Evolutionary conservation across 2,888 invertebrate species (phyloP).

Genomic region (Tridacna crocea): DNA sequence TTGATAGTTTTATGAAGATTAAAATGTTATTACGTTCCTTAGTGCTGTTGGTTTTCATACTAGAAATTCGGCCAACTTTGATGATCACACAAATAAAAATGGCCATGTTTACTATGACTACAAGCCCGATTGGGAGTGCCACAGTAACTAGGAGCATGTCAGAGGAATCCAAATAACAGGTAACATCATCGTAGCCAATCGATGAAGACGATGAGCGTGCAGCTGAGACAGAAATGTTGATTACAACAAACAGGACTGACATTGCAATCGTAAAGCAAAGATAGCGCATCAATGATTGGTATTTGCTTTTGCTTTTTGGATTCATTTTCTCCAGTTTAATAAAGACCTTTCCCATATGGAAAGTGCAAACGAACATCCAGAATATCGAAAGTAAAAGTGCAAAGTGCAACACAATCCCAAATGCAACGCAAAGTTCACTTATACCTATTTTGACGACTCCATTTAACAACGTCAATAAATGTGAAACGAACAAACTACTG

Average conservation of each 20-base stretch:
- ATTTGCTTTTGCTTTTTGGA: slow-evolving; percentile 1
- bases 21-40: slow-evolving; percentile 41
- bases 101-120: slow-evolving; percentile 40
- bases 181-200: slow-evolving; percentile 44
- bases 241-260: slow-evolving; percentile 18
- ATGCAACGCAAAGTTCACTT: no score
- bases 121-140: slow-evolving; percentile 43
- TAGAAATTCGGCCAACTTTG: slow-evolving; percentile 35
- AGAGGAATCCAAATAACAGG: slow-evolving; percentile 38
- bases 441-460: no score
- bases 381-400: slow-evolving; percentile 2
- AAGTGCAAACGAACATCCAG: slow-evolving; percentile 40
- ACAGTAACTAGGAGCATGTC: slow-evolving; percentile 38
- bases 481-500: slow-evolving; percentile 18
- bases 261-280: neutral
- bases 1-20: slow-evolving; percentile 50
- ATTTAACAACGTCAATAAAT: slow-evolving; percentile 29
- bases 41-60: slow-evolving; percentile 26
- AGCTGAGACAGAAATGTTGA: slow-evolving; percentile 3
- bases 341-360: slow-evolving; percentile 53
- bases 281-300: slow-evolving; percentile 13
- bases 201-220: neutral
- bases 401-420: no score
- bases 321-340: slow-evolving; percentile 27
- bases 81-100: slow-evolving; percentile 46